Percentiles rank a stretch among this genome's conserved stretches.
phyloP scores from a whole-genome alignment of 2,888 invertebrate genomes.

The Temnothorax unifasciatus region DNA sequence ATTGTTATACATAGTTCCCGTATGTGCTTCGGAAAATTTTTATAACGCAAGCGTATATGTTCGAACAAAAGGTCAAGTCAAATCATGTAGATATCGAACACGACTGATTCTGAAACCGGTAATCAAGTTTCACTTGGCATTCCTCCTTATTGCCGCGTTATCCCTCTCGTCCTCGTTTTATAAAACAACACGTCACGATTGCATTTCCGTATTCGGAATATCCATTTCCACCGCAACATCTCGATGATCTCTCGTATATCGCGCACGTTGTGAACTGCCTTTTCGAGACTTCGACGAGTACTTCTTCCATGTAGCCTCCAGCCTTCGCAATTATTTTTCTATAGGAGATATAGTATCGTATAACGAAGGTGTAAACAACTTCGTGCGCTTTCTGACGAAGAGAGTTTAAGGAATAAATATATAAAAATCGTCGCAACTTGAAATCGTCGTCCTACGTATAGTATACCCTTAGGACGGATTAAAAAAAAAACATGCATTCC shows the following conservation, averaged over 20 bases:
- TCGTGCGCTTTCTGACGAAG: conserved; percentile 57
- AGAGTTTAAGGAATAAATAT: conserved; percentile 52
- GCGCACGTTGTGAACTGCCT: conserved; percentile 43
- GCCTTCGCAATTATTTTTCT: conserved; percentile 40
- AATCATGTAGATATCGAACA: conserved; percentile 45
- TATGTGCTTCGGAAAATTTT: conserved; percentile 47
- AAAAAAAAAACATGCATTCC: conserved; percentile 56
- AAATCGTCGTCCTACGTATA: conserved; percentile 14
- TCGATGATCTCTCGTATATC: conserved; percentile 20
- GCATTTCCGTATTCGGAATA: background rate
- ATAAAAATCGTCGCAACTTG: background rate
- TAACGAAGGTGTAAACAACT: conserved; percentile 63
- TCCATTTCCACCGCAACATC: background rate
- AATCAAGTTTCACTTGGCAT: conserved; percentile 56
- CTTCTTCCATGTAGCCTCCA: conserved; percentile 55
- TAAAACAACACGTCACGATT: conserved; percentile 23
- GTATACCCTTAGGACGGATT: background rate
- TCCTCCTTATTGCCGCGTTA: conserved; percentile 68
- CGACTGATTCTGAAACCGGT: conserved; percentile 30
- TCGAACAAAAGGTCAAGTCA: conserved; percentile 31
- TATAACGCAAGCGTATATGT: conserved; percentile 66
- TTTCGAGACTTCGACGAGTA: conserved; percentile 44
- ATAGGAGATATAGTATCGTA: conserved; percentile 37
- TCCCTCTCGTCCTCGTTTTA: conserved; percentile 60
- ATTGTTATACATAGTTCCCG: conserved; percentile 41